Conservation (phyloP, 64 coral and sea anemone genomes). For the Actinia equina region DNA sequence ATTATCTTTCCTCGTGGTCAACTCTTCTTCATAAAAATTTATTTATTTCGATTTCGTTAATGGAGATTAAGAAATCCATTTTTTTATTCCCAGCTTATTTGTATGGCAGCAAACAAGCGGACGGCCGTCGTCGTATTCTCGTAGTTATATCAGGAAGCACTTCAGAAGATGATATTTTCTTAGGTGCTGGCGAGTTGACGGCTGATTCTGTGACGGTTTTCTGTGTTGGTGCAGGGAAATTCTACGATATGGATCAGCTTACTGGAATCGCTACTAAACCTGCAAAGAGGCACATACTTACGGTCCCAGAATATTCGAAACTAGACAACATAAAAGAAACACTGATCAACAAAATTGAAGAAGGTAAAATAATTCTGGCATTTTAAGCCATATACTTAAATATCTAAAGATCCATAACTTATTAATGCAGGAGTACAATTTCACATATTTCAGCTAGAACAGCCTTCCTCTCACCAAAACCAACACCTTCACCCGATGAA, state of each 20-base stretch:
- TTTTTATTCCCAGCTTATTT: slow-evolving; percentile 23
- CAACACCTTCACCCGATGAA: slow-evolving; percentile 6
- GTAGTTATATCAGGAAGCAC: slow-evolving; percentile 53
- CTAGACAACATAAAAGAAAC: slow-evolving; percentile 33
- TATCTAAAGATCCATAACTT: neutral
- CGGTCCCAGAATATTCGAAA: neutral
- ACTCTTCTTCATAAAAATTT: no score
- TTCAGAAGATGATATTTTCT: slow-evolving; percentile 74
- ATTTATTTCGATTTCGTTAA: no score
- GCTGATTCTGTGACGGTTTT: slow-evolving; percentile 52
- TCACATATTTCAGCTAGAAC: neutral
- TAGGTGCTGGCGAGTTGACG: slow-evolving; percentile 45
- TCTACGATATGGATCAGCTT: slow-evolving; percentile 51
- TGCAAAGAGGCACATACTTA: slow-evolving; percentile 44
- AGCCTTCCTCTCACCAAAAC: slow-evolving; percentile 16
- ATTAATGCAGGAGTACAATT: neutral
- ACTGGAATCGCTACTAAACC: slow-evolving; percentile 69
- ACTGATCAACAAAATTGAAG: slow-evolving; percentile 64
- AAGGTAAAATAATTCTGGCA: slow-evolving; percentile 38
- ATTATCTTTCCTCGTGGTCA: no score
- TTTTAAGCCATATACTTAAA: neutral
- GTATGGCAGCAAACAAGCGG: slow-evolving; percentile 65
- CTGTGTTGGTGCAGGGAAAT: slow-evolving; percentile 51
- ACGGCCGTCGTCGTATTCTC: slow-evolving; percentile 54
- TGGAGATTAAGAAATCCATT: neutral